phyloP scores from a whole-genome alignment of 2,113 vertebrate genomes.

The Fukomys damarensis region DNA sequence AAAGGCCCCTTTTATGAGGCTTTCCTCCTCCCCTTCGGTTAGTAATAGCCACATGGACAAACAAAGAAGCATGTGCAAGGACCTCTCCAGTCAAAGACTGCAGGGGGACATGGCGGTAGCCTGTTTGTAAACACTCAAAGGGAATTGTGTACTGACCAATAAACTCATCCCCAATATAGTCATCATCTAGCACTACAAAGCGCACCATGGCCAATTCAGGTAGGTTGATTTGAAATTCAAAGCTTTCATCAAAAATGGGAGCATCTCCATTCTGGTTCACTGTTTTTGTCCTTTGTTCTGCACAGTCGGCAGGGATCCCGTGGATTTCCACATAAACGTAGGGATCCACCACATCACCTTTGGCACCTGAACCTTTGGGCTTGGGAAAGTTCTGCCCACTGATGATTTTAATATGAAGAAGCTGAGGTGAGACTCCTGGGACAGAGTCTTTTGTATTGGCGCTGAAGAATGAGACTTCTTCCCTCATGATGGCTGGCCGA shows the following conservation, averaged over 20 bases:
- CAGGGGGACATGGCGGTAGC: conserved; percentile 95
- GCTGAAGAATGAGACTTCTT: conserved; percentile 98
- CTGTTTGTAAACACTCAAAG: conserved; percentile 97
- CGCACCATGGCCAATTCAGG: conserved; percentile 98
- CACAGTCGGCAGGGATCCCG: conserved; percentile 97
- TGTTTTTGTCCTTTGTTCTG: conserved; percentile 97
- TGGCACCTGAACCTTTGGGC: conserved; percentile 98
- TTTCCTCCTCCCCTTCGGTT: conserved; percentile 98
- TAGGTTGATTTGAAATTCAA: conserved; percentile 98
- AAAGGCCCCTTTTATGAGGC: conserved; percentile 97
- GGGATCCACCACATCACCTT: conserved; percentile 98
- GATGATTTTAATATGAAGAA: conserved; percentile 98
- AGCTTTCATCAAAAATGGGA: conserved; percentile 98
- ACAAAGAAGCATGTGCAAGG: conserved; percentile 94
- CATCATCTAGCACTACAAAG: conserved; percentile 97
- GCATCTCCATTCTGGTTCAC: conserved; percentile 97
- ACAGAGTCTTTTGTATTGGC: conserved; percentile 98
- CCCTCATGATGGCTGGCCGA: conserved; percentile 97
- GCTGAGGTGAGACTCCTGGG: conserved; percentile 97
- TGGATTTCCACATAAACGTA: conserved; percentile 99
- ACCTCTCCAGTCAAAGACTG: conserved; percentile 96
- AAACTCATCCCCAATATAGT: conserved; percentile 98
- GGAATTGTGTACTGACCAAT: conserved; percentile 98
- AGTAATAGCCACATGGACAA: conserved; percentile 98
- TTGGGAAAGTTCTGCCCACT: conserved; percentile 99